phyloP scores from a whole-genome alignment of 2,113 vertebrate species.

The Acanthisitta chloris region DNA sequence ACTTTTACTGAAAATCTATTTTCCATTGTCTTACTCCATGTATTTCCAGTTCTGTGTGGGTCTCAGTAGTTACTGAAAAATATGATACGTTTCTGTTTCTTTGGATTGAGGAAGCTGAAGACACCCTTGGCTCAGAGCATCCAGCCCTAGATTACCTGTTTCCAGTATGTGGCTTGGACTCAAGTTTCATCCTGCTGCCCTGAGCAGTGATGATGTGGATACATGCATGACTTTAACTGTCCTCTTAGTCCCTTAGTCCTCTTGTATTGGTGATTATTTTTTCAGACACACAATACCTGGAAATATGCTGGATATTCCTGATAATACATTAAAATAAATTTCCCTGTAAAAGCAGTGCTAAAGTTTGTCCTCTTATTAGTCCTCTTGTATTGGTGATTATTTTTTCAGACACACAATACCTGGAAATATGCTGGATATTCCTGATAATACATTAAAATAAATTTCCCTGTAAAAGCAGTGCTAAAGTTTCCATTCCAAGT shows the following conservation, averaged over 20 bases:
- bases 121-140: neutral
- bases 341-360: neutral
- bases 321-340: conserved; percentile 11
- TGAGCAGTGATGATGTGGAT: neutral
- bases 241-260: no score
- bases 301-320: conserved; percentile 26
- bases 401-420: conserved; percentile 38
- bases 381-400: neutral
- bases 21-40: neutral
- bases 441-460: conserved; percentile 11
- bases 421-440: conserved; percentile 34
- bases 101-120: neutral
- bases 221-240: neutral
- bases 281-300: conserved; percentile 33
- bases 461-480: neutral
- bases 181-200: neutral
- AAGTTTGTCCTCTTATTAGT: no score
- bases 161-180: neutral
- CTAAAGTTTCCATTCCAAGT: conserved; percentile 19
- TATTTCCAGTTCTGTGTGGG: neutral
- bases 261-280: neutral
- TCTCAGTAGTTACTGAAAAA: neutral
- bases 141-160: neutral
- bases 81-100: neutral
- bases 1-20: neutral